Evolutionary conservation across 2,888 invertebrate genomes (phyloP).

Genomic region (Eueremaeus valkanovi): DNA sequence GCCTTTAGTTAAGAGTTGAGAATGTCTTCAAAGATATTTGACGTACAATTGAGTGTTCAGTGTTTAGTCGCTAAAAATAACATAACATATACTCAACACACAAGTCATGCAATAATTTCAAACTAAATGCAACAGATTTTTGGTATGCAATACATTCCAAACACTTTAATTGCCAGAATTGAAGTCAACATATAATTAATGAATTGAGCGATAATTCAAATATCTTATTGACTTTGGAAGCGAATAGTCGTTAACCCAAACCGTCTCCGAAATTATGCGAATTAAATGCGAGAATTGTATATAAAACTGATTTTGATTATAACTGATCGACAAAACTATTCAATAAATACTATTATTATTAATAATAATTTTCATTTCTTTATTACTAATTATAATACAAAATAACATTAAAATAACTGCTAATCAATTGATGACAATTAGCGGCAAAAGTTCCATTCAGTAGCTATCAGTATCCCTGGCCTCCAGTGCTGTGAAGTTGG

Average conservation of each 20-base stretch:
- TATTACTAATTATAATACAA: too few relatives aligned
- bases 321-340: too few relatives aligned
- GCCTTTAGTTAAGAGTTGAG: background rate
- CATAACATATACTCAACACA: background rate
- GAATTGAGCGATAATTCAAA: background rate
- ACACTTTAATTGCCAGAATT: background rate
- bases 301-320: too few relatives aligned
- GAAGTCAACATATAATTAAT: background rate
- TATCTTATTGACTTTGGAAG: background rate
- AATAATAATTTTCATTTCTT: too few relatives aligned
- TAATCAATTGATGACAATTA: too few relatives aligned
- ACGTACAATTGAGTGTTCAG: background rate
- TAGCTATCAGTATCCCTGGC: too few relatives aligned
- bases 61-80: background rate
- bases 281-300: too few relatives aligned
- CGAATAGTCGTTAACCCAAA: background rate
- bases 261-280: too few relatives aligned
- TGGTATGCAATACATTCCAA: background rate
- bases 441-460: too few relatives aligned
- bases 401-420: too few relatives aligned
- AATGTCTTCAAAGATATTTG: background rate
- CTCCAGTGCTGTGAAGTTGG: too few relatives aligned
- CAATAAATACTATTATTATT: too few relatives aligned
- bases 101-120: background rate
- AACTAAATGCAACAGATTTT: background rate